Base-by-base conservation (phyloP, 1,140 invertebrate species). In the Lucilia sericata region DNA sequence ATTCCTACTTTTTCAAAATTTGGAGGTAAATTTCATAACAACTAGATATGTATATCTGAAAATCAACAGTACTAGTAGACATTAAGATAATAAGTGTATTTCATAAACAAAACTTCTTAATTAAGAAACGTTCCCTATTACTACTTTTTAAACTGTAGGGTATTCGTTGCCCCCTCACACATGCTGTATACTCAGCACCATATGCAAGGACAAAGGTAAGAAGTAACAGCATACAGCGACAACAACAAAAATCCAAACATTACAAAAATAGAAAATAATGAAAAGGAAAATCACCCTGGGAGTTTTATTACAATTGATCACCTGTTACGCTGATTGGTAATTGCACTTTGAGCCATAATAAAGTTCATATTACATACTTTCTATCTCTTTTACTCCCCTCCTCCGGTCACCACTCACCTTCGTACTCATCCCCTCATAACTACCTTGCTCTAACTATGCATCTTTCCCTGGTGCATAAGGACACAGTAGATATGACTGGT, bases 261-360 rank as follows among this genome's bases (percentile, higher is more conserved):
- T 21, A 80, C 42, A 51, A 80, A 80, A 82, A 84, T 81, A 42
- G 88, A 84, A 88, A 88, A 87, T 88, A 89, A 87, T 90, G 89
- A 88, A 90, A 88, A 88, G 88, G 87, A 88, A 90, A 90, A 89
- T 87, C 87, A 90, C 86, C 89, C 88, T 90, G 89, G 88, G 89
- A 90, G 89, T 90, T 90, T 90, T 90, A 90, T 90, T 90, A 90
- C 89, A 90, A 90, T 90, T 90, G 89, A 90, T 90, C 89, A 90
- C 89, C 89, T 90, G 89, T 90, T 90, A 90, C 89, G 86, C 88
- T 89, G 86, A 89, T 89, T 90, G 89, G 89, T 90, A 90, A 90
- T 90, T 90, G 89, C 87, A 90, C 89, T 88, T 88, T 87, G 87
- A 88, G 89, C 87, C 85, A 89, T 88, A 89, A 89, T 88, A 88